A percentile compares a stretch with the other conserved stretches of the same genome.
Evolutionary conservation across 2,888 invertebrate species (phyloP).

Genomic region (Horisme vitalbata): DNA sequence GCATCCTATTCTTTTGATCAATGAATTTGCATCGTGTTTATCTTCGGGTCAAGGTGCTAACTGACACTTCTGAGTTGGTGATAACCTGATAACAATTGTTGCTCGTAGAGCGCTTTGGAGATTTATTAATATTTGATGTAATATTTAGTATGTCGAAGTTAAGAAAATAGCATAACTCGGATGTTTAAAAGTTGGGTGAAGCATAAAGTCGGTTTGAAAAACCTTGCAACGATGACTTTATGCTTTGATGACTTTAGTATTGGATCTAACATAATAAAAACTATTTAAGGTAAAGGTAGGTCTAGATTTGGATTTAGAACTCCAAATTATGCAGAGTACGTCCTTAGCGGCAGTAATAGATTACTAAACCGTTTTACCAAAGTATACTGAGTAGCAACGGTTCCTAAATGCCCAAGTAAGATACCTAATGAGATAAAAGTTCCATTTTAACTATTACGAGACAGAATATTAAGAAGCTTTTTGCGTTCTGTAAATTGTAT

Average conservation of each 20-base stretch:
- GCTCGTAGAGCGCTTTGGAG: constrained; percentile 36
- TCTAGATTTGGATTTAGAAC: constrained; percentile 24
- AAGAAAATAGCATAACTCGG: constrained; percentile 2
- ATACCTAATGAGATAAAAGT: constrained; percentile 38
- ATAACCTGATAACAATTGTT: constrained; percentile 19
- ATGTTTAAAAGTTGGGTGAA: constrained; percentile 2
- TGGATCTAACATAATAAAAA: constrained; percentile 2
- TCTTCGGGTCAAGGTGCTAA: constrained; percentile 6
- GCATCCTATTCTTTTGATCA: too few relatives aligned
- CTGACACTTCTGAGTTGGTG: constrained; percentile 21
- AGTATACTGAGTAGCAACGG: constrained; percentile 33
- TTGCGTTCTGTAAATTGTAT: too few relatives aligned
- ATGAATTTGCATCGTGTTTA: constrained; percentile 7
- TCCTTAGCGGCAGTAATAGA: constrained; percentile 20
- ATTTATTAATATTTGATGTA: constrained; percentile 34
- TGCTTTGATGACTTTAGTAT: not conserved
- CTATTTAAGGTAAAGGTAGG: constrained; percentile 9
- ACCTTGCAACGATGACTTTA: not conserved
- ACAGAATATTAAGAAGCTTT: too few relatives aligned
- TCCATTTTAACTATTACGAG: too few relatives aligned
- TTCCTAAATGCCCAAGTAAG: constrained; percentile 45
- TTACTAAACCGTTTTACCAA: constrained; percentile 39
- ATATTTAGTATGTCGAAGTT: constrained; percentile 9
- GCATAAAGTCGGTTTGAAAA: not conserved
- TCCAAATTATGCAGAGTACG: constrained; percentile 23